A percentile compares a stretch with the other conserved stretches of the same genome.
phyloP scores from a whole-genome alignment of 2,113 vertebrate species.

The Deroptyus accipitrinus region DNA sequence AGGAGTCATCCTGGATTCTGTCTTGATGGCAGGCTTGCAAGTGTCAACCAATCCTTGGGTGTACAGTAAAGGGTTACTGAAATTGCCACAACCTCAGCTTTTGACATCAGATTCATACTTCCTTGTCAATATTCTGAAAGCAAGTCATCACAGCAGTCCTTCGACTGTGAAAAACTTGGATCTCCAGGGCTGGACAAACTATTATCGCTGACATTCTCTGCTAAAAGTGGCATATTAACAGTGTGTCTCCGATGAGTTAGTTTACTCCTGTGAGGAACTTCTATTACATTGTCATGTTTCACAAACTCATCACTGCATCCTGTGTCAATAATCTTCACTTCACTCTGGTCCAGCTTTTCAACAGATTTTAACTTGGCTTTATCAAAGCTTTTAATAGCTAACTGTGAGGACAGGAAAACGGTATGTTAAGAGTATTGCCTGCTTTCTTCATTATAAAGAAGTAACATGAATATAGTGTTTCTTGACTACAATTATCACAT shows the following conservation, averaged over 20 bases:
- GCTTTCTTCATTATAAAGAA: background rate
- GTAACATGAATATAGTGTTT: background rate
- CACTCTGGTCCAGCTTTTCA: conserved; percentile 58
- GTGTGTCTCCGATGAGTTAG: conserved; percentile 79
- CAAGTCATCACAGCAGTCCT: background rate
- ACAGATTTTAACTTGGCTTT: conserved; percentile 68
- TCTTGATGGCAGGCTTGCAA: background rate
- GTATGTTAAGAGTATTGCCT: background rate
- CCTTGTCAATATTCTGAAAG: background rate
- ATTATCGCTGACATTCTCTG: background rate
- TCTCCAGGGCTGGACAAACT: background rate
- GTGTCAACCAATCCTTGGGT: background rate
- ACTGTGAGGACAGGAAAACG: conserved; percentile 55
- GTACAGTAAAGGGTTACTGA: background rate
- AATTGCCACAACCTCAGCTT: background rate
- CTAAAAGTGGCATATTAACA: background rate
- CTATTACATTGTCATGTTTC: background rate
- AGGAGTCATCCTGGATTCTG: background rate
- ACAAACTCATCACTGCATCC: background rate
- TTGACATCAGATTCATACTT: background rate
- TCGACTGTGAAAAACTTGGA: background rate
- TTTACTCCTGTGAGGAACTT: background rate
- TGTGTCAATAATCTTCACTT: background rate
- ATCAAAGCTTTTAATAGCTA: conserved; percentile 66
- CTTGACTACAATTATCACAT: background rate